Evolutionary conservation across 2,797 vertebrate genomes (phyloP).

Genomic region (Schizopygopsis malacanthus): DNA sequence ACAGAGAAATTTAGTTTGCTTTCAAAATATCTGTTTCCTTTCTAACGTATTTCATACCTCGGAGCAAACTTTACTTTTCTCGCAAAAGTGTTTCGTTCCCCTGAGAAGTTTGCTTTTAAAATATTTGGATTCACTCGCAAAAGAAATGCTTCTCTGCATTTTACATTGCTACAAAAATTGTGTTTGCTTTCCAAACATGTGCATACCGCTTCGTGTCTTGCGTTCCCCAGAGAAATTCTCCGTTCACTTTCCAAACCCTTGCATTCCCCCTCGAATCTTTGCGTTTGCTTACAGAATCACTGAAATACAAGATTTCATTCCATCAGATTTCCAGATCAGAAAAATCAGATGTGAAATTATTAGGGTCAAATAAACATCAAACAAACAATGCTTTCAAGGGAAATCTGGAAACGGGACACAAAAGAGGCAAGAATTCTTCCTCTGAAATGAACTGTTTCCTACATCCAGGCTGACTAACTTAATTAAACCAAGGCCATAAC

Average conservation of each 20-base stretch:
- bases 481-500: conserved; percentile 32
- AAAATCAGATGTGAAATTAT: background rate
- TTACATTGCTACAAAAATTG: background rate
- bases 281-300: background rate
- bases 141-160: background rate
- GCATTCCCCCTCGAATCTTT: background rate
- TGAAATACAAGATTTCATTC: background rate
- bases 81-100: background rate
- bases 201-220: background rate
- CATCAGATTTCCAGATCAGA: background rate
- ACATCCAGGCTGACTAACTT: conserved; percentile 11
- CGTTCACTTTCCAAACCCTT: background rate
- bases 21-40: background rate
- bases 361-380: background rate
- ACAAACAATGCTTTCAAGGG: conserved; percentile 1
- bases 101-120: background rate
- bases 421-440: conserved; percentile 11
- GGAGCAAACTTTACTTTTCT: background rate
- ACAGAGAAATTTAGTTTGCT: background rate
- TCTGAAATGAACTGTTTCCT: conserved; percentile 3
- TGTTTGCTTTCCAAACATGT: background rate
- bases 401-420: background rate
- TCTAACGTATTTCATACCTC: background rate
- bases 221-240: background rate
- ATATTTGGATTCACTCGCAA: background rate